Base-by-base conservation (phyloP, 23 tunicate species). In the Ascidia mentula region DNA sequence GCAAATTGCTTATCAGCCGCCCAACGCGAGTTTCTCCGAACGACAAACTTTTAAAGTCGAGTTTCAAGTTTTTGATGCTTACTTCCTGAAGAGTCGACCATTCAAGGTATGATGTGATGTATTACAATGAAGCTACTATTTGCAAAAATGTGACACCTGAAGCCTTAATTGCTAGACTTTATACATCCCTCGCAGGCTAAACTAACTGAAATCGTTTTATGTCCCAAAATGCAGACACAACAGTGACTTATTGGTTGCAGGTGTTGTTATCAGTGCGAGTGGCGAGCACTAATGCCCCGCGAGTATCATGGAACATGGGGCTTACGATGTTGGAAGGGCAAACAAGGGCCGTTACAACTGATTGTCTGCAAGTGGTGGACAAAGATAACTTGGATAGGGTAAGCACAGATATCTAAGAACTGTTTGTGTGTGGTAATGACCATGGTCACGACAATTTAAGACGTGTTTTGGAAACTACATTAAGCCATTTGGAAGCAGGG, bases 321-420 rank as follows among this genome's bases (percentile, higher is more conserved):
- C 77, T 93, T 0, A 87, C 93, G 3, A 85, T 93, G 90, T 79
- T 93, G 34, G 98, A 93, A 80, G 98, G 98, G 31, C 98, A 93
- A 72, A 84, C 90, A 0, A 46, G 98, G 40, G n/a, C 74, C 0
- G 84, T 93, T 24, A 85, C 76, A 35, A 60, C 84, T 37, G 79
- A 84, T 34, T 72, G 84, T 72, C 46, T 93, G 80, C 93, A 88
- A 69, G 80, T 93, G 35, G 89, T 93, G 0, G 92, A 88, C 45
- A 80, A 78, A 59, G 98, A 88, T 46, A 81, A 87, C 60, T 31
- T 93, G 9, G 59, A 72, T 34, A 70, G 61, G 87, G 98, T 93
- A 38, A 53, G 65, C 24, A 53, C 12, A 3, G n/a, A n/a, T n/a
- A n/a, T n/a, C n/a, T n/a, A n/a, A n/a, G n/a, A n/a, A n/a, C n/a